phyloP scores from a whole-genome alignment of 2,888 invertebrate genomes.

The Metellina segmentata region DNA sequence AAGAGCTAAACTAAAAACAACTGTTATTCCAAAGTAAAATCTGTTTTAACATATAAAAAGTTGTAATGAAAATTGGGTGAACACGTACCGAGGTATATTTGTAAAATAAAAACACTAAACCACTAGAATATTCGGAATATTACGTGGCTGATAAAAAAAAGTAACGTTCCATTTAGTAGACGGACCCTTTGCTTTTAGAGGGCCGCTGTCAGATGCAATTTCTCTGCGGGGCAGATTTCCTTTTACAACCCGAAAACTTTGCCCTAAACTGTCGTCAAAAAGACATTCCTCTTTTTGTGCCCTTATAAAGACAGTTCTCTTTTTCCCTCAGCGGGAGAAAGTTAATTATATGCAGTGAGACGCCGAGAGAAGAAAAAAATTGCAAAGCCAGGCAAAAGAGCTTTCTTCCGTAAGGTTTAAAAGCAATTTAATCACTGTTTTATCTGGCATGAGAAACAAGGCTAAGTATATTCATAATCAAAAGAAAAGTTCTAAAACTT shows the following conservation, averaged over 20 bases:
- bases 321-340: background rate
- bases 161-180: background rate
- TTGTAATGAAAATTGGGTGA: too few species aligned
- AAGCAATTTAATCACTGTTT: constrained; percentile 40
- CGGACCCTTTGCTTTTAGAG: background rate
- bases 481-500: constrained; percentile 31
- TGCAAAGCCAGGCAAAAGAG: background rate
- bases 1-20: background rate
- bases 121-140: background rate
- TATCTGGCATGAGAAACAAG: constrained; percentile 11
- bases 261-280: constrained; percentile 28
- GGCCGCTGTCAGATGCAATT: constrained; percentile 6
- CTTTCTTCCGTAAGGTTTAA: constrained; percentile 15
- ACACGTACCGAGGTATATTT: too few species aligned
- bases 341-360: constrained; percentile 33
- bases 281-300: background rate
- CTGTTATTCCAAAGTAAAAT: background rate
- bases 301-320: constrained; percentile 7
- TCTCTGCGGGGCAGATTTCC: constrained; percentile 6
- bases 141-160: background rate
- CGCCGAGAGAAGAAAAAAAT: constrained; percentile 12
- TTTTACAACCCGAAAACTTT: constrained; percentile 17
- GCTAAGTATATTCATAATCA: constrained; percentile 3
- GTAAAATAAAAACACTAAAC: too few species aligned
- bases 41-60: background rate